Conservation (phyloP, 1,140 invertebrate species). For the Drosophila melanogaster region Release_6_plus_ISO1_MT NT_037436.4:11263001-11263500, state of each 20-base stretch:
- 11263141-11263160: constrained; percentile 33
- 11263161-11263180: constrained; percentile 7
- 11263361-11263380: no score
- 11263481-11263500: neutral
- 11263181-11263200: constrained; percentile 16
- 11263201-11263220: constrained; percentile 29
- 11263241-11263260: neutral
- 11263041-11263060: constrained; percentile 27
- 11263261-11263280: no score
- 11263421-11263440: neutral
- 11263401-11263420: no score
- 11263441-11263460: neutral
- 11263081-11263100: neutral
- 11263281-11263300: no score
- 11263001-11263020: constrained; percentile 12
- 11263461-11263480: neutral
- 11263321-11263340: no score
- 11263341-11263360: no score
- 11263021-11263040: constrained; percentile 14
- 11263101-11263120: constrained; percentile 15
- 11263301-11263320: no score
- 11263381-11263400: no score
- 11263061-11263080: constrained; percentile 37
- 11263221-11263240: constrained; percentile 13
- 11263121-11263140: constrained; percentile 40